A percentile compares a stretch with the other conserved stretches of the same genome.
These are phyloP conservation scores for Phortica variegata DNA, from an alignment of 1,140 invertebrate genomes.

Conservation along the genomic window DNA sequence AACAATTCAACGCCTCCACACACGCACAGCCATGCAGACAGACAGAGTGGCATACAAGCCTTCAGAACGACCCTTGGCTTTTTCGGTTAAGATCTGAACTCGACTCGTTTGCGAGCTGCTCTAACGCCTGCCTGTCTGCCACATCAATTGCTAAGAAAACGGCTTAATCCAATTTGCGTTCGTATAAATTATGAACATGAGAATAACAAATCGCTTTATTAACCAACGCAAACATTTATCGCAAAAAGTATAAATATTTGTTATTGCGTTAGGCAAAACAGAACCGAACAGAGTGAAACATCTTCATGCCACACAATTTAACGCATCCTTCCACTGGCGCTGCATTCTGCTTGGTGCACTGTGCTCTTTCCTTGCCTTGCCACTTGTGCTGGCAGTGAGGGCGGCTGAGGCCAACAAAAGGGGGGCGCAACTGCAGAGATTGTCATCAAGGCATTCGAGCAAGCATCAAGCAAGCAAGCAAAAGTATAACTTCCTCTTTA, in stretches of 20 bases:
- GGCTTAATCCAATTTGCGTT: constrained; percentile 47
- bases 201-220: constrained; percentile 53
- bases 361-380: no score
- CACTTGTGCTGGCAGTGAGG: background rate
- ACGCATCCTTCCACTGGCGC: constrained; percentile 20
- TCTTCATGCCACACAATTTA: no score
- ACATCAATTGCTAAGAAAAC: no score
- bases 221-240: constrained; percentile 55
- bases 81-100: no score
- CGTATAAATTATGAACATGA: constrained; percentile 49
- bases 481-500: no score
- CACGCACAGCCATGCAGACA: background rate
- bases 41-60: no score
- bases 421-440: background rate
- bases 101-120: no score
- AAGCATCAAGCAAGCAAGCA: no score
- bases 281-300: background rate
- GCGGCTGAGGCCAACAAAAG: background rate
- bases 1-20: constrained; percentile 24
- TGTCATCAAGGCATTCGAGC: no score
- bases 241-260: constrained; percentile 55
- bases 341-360: no score
- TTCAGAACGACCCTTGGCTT: no score
- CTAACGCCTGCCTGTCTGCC: no score
- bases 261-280: constrained; percentile 43